Evolutionary conservation across 2,797 vertebrate species (phyloP), one percentile per base, ranked within the genome.

Genomic region (Paratrypauchen microcephalus): DNA sequence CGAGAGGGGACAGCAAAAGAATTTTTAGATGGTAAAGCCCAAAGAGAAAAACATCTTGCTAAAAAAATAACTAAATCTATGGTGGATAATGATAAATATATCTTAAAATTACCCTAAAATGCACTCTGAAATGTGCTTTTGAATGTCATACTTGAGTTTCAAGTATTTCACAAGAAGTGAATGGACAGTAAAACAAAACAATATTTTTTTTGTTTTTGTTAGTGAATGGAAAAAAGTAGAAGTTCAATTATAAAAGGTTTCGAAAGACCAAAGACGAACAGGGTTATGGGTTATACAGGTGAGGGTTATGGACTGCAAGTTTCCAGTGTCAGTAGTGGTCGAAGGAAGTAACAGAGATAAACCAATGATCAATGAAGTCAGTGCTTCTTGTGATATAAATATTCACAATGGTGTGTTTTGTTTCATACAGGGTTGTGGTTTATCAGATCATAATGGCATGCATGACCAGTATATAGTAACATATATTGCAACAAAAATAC

Each of bases 1-100:
- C 70, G 68, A 79, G 50, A 79, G 55, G 11, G 39, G 58, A 60
- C 8, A 60, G 30, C 65, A 61, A 66, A 59, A 72, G 68, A 66
- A 73, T 60, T 48, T 55, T 71, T 32, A 7, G 41, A 69, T 50
- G 41, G 70, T 21, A 23, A 55, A 23, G 21, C 52, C 52, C 52
- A 15, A 64, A 48, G 56, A 64, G 59, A 73, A 75, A 66, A 24
- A 26, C 23, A 56, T 57, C 12, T 28, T 26, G 24, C 55, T 12
- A 4, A 9, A 15, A 15, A 23, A 56, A 28, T 0, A 57, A 57
- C 13, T 5, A 26, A 57, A 57, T 28, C 55, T 26, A 6, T 24
- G 54, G 54, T 23, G 52, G 21, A 21, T 50, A 50, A 12, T 55
- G 52, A 55, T 21, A 23, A n/a, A n/a, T 50, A n/a, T 50, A 19